phyloP scores from a whole-genome alignment of 2,113 vertebrate species.

The Tinamus guttatus region DNA sequence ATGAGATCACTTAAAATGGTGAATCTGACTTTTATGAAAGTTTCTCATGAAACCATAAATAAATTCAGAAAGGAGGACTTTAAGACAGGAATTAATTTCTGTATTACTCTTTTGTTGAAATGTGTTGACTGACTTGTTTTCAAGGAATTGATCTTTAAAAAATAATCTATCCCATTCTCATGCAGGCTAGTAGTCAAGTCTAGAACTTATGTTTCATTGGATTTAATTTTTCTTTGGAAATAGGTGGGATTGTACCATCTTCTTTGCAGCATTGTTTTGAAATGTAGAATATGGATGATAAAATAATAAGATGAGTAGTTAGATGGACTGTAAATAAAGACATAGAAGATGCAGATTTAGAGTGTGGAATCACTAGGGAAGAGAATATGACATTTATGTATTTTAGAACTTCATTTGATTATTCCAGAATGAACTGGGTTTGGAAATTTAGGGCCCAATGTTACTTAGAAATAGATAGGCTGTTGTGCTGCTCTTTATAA shows the following conservation, averaged over 20 bases:
- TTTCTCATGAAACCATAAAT: constrained; percentile 14
- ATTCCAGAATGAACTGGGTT: constrained; percentile 54
- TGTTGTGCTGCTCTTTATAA: constrained; percentile 24
- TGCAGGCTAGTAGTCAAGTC: neutral
- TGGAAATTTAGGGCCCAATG: constrained; percentile 20
- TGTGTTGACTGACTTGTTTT: neutral
- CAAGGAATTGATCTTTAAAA: neutral
- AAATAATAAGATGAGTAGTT: neutral
- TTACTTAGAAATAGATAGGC: constrained; percentile 54
- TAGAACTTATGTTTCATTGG: neutral
- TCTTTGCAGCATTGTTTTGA: neutral
- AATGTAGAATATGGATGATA: neutral
- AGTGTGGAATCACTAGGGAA: constrained; percentile 25
- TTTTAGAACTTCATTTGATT: constrained; percentile 60
- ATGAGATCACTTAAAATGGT: constrained; percentile 3
- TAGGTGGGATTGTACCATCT: neutral
- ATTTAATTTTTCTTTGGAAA: neutral
- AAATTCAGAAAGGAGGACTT: neutral
- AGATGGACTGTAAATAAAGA: constrained; percentile 8
- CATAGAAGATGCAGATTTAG: neutral
- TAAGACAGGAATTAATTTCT: neutral
- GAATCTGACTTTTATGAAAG: constrained; percentile 8
- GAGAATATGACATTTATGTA: constrained; percentile 26
- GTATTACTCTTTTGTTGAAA: neutral
- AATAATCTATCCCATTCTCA: neutral